phyloP scores from a whole-genome alignment of 2,888 invertebrate species.

The Andricus curvator region DNA sequence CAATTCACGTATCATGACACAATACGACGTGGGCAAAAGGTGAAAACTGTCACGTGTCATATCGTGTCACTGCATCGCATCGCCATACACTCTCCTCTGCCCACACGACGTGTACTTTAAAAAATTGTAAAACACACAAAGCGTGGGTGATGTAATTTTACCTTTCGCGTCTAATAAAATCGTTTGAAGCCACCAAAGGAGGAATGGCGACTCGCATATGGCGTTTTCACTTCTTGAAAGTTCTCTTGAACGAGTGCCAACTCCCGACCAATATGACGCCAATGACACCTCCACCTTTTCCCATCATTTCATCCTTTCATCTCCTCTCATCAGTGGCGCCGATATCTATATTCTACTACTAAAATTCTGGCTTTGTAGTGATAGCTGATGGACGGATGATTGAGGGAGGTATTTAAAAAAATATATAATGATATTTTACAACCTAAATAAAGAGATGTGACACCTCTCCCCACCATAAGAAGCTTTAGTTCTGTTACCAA shows the following conservation, averaged over 20 bases:
- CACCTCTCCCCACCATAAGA: too few relatives aligned
- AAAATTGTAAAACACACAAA: not conserved
- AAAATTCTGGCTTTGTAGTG: too few relatives aligned
- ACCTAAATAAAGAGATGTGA: not conserved
- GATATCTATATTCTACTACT: too few relatives aligned
- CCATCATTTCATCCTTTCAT: not conserved
- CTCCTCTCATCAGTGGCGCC: not conserved
- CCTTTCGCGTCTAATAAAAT: not conserved
- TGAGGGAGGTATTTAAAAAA: not conserved
- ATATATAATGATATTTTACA: not conserved
- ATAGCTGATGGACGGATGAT: too few relatives aligned
- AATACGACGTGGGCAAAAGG: not conserved
- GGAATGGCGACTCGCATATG: not conserved
- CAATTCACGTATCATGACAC: not conserved
- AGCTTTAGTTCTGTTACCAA: too few relatives aligned
- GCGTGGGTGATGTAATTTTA: not conserved
- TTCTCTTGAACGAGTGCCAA: not conserved
- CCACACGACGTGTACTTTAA: not conserved
- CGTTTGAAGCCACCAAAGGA: not conserved
- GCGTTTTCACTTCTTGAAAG: not conserved
- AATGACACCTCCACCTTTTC: not conserved
- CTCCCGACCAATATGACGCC: not conserved
- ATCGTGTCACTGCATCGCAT: not conserved
- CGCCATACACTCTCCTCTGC: not conserved
- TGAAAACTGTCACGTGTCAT: slow-evolving; percentile 1